Conservation (phyloP, 2,797 vertebrate species). For the Telmatherina bonti region DNA sequence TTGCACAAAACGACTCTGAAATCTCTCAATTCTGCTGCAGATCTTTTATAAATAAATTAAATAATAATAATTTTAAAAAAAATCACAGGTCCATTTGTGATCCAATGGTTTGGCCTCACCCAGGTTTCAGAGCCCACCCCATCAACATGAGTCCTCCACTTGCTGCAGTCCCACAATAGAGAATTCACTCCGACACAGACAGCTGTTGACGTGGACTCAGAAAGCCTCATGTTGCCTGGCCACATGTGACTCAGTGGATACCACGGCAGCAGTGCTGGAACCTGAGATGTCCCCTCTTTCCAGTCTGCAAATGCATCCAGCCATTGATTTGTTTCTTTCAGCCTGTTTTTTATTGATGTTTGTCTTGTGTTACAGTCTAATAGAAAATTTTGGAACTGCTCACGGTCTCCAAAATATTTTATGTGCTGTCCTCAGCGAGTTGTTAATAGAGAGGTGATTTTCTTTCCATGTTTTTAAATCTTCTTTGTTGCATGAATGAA, state of each 20-base stretch:
- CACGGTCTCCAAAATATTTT: conserved; percentile 45
- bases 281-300: conserved; percentile 59
- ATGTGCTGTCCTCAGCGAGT: conserved; percentile 25
- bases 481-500: conserved; percentile 70
- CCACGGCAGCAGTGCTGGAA: conserved; percentile 51
- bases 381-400: conserved; percentile 48
- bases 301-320: conserved; percentile 45
- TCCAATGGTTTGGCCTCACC: conserved; percentile 27
- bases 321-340: conserved; percentile 62
- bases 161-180: conserved; percentile 26
- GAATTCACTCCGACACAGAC: conserved; percentile 47
- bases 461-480: conserved; percentile 32
- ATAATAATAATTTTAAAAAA: not conserved
- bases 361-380: conserved; percentile 72
- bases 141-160: conserved; percentile 39
- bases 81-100: conserved; percentile 11
- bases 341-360: conserved; percentile 67
- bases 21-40: conserved; percentile 21
- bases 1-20: conserved; percentile 15
- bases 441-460: conserved; percentile 50
- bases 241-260: conserved; percentile 34
- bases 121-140: conserved; percentile 32
- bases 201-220: conserved; percentile 39
- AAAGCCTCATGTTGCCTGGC: conserved; percentile 7
- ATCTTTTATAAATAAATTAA: not conserved